phyloP scores from a whole-genome alignment of 2,888 invertebrate species.

The Camptogramma bilineatum region DNA sequence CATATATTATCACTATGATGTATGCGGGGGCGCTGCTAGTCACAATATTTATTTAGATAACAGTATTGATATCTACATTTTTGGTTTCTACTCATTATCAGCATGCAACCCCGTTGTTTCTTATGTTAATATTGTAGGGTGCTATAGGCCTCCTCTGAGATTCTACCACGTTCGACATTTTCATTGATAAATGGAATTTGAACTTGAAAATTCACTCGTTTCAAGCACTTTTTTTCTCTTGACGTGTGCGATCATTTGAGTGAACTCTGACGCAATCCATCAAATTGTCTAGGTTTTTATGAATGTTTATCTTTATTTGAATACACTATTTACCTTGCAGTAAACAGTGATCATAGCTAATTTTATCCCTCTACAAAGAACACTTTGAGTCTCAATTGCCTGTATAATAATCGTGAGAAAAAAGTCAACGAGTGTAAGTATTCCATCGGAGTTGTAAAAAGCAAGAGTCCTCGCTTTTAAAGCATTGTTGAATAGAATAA shows the following conservation, averaged over 20 bases:
- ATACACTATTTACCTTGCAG: conserved; percentile 28
- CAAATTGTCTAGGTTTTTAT: conserved; percentile 24
- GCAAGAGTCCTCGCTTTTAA: not conserved
- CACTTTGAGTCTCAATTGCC: conserved; percentile 38
- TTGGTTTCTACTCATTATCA: too few species aligned
- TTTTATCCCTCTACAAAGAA: conserved; percentile 34
- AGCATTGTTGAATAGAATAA: not conserved
- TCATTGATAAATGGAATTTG: not conserved
- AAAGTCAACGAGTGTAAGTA: conserved; percentile 32
- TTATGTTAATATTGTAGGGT: too few species aligned
- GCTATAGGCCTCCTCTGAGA: too few species aligned
- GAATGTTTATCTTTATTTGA: conserved; percentile 34
- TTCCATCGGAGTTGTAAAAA: conserved; percentile 19
- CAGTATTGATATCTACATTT: too few species aligned
- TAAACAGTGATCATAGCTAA: conserved; percentile 36
- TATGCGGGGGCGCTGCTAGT: too few species aligned
- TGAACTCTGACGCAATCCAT: conserved; percentile 19
- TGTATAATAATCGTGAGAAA: conserved; percentile 45
- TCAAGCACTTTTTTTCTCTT: not conserved
- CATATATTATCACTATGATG: too few species aligned
- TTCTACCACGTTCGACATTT: too few species aligned
- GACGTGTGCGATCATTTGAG: not conserved
- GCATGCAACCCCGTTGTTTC: too few species aligned
- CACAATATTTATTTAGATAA: too few species aligned
- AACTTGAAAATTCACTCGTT: not conserved